phyloP scores from a whole-genome alignment of 2,113 vertebrate species.

The Haliaeetus leucogaster region DNA sequence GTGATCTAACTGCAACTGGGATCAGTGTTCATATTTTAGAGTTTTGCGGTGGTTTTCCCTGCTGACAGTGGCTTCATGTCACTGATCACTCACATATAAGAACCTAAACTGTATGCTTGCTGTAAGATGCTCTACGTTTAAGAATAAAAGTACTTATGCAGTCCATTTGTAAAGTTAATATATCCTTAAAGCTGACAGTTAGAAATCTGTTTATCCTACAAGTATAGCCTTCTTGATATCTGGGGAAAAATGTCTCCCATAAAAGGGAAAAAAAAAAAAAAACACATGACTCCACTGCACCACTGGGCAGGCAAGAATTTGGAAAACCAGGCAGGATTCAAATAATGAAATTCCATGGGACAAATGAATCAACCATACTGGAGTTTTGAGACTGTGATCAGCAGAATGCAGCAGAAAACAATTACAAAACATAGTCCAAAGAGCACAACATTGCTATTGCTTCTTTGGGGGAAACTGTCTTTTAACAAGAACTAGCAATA shows the following conservation, averaged over 20 bases:
- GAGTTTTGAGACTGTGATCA: not conserved
- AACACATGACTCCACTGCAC: not conserved
- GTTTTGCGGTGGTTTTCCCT: not conserved
- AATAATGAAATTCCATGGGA: not conserved
- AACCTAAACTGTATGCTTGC: not conserved
- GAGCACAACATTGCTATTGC: not conserved
- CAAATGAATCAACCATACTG: not conserved
- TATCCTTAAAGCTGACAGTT: not conserved
- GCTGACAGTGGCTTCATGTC: not conserved
- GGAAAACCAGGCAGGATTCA: not conserved
- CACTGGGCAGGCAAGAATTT: not conserved
- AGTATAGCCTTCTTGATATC: not conserved
- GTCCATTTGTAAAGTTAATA: not conserved
- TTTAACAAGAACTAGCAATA: not conserved
- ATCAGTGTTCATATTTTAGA: not conserved
- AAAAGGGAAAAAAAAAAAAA: not conserved
- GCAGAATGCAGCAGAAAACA: not conserved
- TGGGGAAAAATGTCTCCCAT: not conserved
- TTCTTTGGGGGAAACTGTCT: not conserved
- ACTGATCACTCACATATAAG: not conserved
- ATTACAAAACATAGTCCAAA: not conserved
- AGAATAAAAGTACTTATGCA: not conserved
- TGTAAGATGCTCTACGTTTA: not conserved
- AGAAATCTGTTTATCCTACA: not conserved
- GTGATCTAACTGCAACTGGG: not conserved